Conservation (phyloP, 2,113 vertebrate genomes). For the Oxygymnocypris stewartii region DNA sequence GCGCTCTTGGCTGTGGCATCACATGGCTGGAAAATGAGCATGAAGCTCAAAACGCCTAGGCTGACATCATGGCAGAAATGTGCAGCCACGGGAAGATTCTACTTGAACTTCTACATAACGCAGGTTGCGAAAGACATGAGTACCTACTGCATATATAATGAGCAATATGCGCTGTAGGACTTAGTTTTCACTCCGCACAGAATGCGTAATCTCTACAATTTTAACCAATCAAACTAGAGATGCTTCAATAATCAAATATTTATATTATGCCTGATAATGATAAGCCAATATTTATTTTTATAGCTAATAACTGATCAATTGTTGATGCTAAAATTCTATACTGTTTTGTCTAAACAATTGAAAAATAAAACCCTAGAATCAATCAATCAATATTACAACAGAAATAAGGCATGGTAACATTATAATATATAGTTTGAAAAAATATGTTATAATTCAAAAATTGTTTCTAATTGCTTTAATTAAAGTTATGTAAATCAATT, state of each 20-base stretch:
- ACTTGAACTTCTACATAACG: not conserved
- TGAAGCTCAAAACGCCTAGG: conserved; percentile 46
- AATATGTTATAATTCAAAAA: not conserved
- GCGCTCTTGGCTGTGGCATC: conserved; percentile 59
- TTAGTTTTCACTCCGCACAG: not conserved
- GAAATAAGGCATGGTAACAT: not conserved
- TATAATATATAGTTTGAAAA: not conserved
- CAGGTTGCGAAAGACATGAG: not conserved
- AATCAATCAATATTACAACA: not conserved
- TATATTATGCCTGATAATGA: not conserved
- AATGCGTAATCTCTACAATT: not conserved
- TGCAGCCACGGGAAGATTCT: conserved; percentile 2
- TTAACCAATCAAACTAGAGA: not conserved
- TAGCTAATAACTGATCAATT: not conserved
- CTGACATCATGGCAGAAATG: conserved; percentile 37
- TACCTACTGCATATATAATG: not conserved
- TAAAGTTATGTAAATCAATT: not conserved
- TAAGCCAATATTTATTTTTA: not conserved
- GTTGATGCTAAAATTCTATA: not conserved
- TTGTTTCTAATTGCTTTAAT: not conserved
- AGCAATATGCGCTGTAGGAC: not conserved
- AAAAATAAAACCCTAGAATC: not conserved
- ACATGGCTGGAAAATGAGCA: conserved; percentile 57
- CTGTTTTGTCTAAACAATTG: not conserved
- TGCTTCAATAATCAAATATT: not conserved